These are phyloP conservation scores for Peromyscus maniculatus DNA, from an alignment of 2,113 vertebrate genomes.

Conservation along the genomic window DNA sequence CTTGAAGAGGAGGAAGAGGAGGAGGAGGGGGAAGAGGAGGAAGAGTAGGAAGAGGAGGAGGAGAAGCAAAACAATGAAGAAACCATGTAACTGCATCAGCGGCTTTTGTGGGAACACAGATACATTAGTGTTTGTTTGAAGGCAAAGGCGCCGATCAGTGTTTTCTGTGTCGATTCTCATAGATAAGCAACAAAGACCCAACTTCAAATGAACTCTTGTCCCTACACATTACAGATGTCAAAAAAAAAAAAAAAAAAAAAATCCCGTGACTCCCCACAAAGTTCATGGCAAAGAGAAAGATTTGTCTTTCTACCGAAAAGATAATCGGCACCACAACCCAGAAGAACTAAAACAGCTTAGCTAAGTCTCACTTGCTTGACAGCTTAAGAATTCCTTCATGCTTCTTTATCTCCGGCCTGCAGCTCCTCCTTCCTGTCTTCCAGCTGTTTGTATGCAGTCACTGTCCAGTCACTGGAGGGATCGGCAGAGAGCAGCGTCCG, in stretches of 20 bases:
- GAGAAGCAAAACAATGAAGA: neutral
- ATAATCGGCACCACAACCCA: neutral
- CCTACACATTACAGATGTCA: constrained; percentile 15
- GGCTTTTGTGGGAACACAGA: neutral
- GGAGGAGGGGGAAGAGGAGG: too few relatives aligned
- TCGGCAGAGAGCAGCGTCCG: constrained; percentile 10
- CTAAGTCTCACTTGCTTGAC: neutral
- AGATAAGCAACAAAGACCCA: constrained; percentile 17
- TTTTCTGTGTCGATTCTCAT: constrained; percentile 29
- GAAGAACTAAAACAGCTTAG: constrained; percentile 19
- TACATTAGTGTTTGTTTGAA: neutral
- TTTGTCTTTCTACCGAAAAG: constrained; percentile 14
- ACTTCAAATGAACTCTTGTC: constrained; percentile 12
- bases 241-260: constrained; percentile 8
- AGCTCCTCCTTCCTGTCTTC: constrained; percentile 26
- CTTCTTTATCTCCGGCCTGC: neutral
- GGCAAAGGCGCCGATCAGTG: neutral
- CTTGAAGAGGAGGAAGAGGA: neutral
- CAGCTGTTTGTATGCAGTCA: neutral
- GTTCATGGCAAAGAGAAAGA: constrained; percentile 21
- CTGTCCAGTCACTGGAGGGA: neutral
- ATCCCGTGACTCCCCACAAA: neutral
- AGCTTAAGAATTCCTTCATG: neutral
- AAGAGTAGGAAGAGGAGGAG: too few relatives aligned
- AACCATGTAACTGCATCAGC: neutral